Conservation (phyloP, 2,797 vertebrate species). For the Propithecus deckenii region DNA sequence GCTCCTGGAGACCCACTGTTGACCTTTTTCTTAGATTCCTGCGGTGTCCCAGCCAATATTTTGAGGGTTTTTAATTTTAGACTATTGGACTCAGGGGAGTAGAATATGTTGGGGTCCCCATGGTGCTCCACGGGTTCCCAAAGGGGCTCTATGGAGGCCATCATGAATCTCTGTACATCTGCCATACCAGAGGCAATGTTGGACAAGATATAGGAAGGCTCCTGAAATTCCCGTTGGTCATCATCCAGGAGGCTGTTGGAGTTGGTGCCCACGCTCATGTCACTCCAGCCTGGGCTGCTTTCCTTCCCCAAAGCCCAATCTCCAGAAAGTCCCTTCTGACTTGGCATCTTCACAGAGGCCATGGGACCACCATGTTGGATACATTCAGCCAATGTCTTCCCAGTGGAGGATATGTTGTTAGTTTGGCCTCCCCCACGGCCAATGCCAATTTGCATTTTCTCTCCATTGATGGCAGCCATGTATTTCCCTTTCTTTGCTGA, state of each 20-base stretch:
- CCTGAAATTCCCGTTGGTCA: conserved; percentile 98
- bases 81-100: conserved; percentile 95
- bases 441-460: conserved; percentile 89
- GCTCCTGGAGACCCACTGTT: conserved; percentile 86
- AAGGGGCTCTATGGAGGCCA: conserved; percentile 98
- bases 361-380: conserved; percentile 81
- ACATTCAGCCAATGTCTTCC: conserved; percentile 86
- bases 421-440: conserved; percentile 79
- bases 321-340: conserved; percentile 85
- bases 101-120: conserved; percentile 91
- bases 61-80: conserved; percentile 99
- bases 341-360: conserved; percentile 80
- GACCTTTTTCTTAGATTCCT: conserved; percentile 96
- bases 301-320: conserved; percentile 90
- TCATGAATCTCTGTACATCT: conserved; percentile 99
- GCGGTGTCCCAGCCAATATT: conserved; percentile 96
- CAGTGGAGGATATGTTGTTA: conserved; percentile 73
- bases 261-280: conserved; percentile 82
- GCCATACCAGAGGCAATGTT: conserved; percentile 99
- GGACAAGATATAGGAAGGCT: conserved; percentile 98
- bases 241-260: conserved; percentile 92
- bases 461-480: conserved; percentile 88
- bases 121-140: conserved; percentile 91
- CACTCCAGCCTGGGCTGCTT: conserved; percentile 89
- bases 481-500: conserved; percentile 96